Conservation (phyloP, 2,888 invertebrate genomes). For the Tipula confusa region DNA sequence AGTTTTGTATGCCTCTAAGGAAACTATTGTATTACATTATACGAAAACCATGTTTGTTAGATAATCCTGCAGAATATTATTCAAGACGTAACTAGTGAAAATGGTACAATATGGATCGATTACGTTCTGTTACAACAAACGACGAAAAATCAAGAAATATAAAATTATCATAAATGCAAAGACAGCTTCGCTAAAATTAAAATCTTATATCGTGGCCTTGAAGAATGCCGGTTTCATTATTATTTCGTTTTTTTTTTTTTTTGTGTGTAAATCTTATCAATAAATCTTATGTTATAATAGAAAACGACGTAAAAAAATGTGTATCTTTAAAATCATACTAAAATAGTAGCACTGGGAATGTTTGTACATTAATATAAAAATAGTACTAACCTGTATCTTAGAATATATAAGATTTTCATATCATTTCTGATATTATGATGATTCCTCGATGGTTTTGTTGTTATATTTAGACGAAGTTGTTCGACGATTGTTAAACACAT, state of each 20-base stretch:
- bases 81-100: neutral
- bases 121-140: neutral
- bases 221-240: conserved; percentile 20
- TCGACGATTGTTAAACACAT: neutral
- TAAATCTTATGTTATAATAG: conserved; percentile 1
- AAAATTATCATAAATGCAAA: neutral
- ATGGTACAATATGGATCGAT: neutral
- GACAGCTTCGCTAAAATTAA: neutral
- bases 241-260: neutral
- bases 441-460: neutral
- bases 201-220: neutral
- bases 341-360: neutral
- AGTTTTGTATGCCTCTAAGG: neutral
- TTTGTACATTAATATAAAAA: neutral
- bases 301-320: neutral
- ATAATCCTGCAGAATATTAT: neutral
- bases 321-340: neutral
- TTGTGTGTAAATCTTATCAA: neutral
- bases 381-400: neutral
- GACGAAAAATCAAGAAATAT: neutral
- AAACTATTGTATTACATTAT: too few relatives aligned
- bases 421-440: neutral
- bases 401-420: neutral
- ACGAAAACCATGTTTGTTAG: neutral
- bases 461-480: neutral